These are phyloP conservation scores for Penaeus vannamei DNA, from an alignment of 1,140 invertebrate species.

Conservation along the genomic window DNA sequence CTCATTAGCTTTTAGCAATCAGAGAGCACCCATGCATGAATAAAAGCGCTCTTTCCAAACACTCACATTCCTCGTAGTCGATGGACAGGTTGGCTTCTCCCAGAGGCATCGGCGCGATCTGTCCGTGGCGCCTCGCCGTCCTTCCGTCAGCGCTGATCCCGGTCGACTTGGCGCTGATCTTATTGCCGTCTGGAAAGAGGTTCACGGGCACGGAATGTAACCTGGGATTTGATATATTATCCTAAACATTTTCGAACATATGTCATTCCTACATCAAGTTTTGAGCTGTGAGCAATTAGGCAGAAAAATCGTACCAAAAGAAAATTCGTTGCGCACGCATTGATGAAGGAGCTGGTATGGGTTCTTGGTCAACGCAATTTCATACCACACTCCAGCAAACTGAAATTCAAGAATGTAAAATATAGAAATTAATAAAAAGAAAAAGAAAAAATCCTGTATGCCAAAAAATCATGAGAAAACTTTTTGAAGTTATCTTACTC, in stretches of 20 bases:
- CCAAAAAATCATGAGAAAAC: background rate
- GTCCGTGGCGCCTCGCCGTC: background rate
- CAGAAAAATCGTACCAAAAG: background rate
- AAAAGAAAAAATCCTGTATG: background rate
- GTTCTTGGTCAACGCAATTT: background rate
- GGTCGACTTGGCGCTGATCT: background rate
- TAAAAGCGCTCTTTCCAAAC: too few species aligned
- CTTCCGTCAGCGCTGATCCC: background rate
- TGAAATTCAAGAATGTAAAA: background rate
- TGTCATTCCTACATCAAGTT: too few species aligned
- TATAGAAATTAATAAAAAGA: background rate
- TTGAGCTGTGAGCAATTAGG: background rate
- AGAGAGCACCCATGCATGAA: too few species aligned
- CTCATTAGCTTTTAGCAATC: too few species aligned
- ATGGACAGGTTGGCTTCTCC: background rate
- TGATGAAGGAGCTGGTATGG: background rate
- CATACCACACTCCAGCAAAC: background rate
- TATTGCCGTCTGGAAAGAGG: background rate
- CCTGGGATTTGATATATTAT: background rate
- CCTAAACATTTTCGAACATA: background rate
- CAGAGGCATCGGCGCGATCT: conserved; percentile 11
- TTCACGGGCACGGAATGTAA: background rate
- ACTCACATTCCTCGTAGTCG: conserved; percentile 1
- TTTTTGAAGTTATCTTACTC: background rate
- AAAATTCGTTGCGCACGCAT: background rate